Conservation (phyloP, 2,888 invertebrate species). For the Meiosimyza decipiens region DNA sequence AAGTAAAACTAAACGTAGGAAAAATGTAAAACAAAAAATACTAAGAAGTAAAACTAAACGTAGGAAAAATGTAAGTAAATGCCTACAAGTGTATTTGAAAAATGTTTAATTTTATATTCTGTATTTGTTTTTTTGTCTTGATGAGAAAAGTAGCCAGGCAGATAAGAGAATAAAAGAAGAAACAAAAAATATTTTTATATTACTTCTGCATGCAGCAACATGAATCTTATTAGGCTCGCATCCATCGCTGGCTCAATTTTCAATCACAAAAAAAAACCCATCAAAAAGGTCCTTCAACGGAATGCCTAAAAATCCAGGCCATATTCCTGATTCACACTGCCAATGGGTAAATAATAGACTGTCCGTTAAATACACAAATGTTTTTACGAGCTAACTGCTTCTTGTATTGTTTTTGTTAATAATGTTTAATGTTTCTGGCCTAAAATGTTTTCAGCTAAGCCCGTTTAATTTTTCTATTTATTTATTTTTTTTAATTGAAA, state of each 20-base stretch:
- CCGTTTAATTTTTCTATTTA: no score
- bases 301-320: no score
- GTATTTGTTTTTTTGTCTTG: background rate
- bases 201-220: slow-evolving; percentile 18
- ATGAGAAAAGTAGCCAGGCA: no score
- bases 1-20: background rate
- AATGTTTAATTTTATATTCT: slow-evolving; percentile 1
- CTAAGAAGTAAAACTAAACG: background rate
- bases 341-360: no score
- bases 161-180: background rate
- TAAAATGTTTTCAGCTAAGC: no score
- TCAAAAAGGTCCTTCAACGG: slow-evolving; percentile 1
- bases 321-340: background rate
- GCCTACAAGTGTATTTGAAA: slow-evolving; percentile 36
- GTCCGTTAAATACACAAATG: no score
- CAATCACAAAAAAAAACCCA: background rate
- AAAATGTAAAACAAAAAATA: slow-evolving; percentile 27
- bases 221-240: slow-evolving; percentile 13
- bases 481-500: no score
- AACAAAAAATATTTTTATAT: slow-evolving; percentile 19
- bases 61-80: slow-evolving; percentile 34
- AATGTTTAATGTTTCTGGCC: no score
- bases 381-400: no score
- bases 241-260: background rate
- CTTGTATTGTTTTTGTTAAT: no score